Base-by-base conservation (phyloP, 2,797 vertebrate species). In the Acomys russatus region DNA sequence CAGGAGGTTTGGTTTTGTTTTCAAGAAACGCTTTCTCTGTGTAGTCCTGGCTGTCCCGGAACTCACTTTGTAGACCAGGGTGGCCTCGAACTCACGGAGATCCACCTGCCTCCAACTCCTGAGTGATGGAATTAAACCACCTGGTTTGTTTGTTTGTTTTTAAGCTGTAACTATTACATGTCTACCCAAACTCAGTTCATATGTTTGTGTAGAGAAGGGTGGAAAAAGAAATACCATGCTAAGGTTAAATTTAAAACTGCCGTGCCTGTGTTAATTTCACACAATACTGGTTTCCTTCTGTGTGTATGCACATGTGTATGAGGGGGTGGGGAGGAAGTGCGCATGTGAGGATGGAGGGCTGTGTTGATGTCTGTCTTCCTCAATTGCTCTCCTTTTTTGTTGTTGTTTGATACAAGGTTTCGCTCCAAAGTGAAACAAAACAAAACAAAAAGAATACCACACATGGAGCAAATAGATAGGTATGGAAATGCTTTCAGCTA, bases 241-340 rank as follows among this genome's bases (percentile, higher is more conserved):
- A 80, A 80, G 11, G 20, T 68, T 91, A 85, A 76, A 85, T 23
- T 76, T 56, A 92, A 92, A 95, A 82, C 80, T 11, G 70, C 20
- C 77, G 38, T 89, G 49, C 71, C 35, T 85, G 66, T 83, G 54
- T 82, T 89, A 68, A 91, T 85, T 95, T 89, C 59, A 90, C 70
- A 64, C 35, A 82, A 82, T 71, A 20, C 28, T 56, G 25, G 44
- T 28, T 86, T 94, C 35, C 88, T 82, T 82, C 33, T 38, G 33
- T 38, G 22, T 82, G 33, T 4, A 44, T 82, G 54, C 61, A 59
- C 56, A 35, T 80, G 76, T 33, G 51, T 35, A 15, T 71, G n/a
- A 35, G 8, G 18, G 71, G 54, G 33, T 44, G 44, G 44, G 44
- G 9, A n/a, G 17, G 49, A 79, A 79, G 18, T 56, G 54, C 4